A percentile compares a stretch with the other conserved stretches of the same genome.
phyloP scores from a whole-genome alignment of 2,797 vertebrate genomes.

The Crypturellus tataupa region DNA sequence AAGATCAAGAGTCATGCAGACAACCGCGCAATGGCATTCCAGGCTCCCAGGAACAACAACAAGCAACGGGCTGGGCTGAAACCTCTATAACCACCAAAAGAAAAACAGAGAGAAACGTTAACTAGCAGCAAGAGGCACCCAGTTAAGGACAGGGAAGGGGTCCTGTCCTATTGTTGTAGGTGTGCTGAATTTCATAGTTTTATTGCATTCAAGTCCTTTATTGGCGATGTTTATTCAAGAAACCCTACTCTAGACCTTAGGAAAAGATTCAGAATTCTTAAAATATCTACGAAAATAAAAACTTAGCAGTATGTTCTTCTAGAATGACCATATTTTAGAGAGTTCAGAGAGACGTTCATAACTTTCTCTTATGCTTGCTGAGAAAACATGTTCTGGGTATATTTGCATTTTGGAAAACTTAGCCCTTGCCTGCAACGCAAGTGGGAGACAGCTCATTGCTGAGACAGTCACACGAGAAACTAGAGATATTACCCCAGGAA shows the following conservation, averaged over 20 bases:
- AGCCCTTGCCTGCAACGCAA: background rate
- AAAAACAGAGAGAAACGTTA: conserved; percentile 4
- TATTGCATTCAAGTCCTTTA: background rate
- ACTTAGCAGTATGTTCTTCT: background rate
- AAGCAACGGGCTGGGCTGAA: background rate
- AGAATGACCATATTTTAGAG: background rate
- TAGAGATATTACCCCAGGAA: background rate
- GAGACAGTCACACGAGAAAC: background rate
- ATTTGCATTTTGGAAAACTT: background rate
- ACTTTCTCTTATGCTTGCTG: background rate
- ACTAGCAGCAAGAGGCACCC: background rate
- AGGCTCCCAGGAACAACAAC: conserved; percentile 46
- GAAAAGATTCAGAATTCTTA: background rate
- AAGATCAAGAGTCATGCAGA: conserved; percentile 56
- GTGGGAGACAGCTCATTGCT: background rate
- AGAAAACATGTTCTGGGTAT: background rate
- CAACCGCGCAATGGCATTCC: conserved; percentile 54
- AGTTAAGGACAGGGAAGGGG: background rate
- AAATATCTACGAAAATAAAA: background rate
- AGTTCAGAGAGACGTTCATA: background rate
- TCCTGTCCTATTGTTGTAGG: background rate
- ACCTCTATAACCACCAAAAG: background rate
- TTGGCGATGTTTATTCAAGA: background rate
- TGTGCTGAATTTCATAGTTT: background rate
- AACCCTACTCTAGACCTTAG: background rate